These are phyloP conservation scores for Plutella xylostella DNA, from an alignment of 2,888 invertebrate species.

Conservation along the genomic window DNA sequence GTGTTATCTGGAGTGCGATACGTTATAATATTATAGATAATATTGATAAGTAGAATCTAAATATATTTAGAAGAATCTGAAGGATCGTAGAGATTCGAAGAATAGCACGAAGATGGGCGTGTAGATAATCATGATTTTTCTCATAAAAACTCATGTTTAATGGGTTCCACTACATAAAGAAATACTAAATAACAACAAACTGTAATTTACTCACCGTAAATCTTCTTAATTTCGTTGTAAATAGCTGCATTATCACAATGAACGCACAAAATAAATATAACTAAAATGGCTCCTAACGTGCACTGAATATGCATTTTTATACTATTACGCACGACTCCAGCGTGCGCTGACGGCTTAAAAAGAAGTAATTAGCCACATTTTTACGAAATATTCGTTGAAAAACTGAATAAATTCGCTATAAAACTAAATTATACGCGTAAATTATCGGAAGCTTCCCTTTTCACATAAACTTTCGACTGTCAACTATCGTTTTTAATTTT, in stretches of 20 bases:
- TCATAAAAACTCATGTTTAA: too few relatives aligned
- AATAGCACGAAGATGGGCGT: too few relatives aligned
- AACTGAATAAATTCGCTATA: background rate
- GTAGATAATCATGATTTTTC: background rate
- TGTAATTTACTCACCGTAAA: conserved; percentile 47
- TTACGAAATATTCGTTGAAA: conserved; percentile 38
- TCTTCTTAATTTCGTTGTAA: conserved; percentile 63
- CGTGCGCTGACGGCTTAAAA: conserved; percentile 46
- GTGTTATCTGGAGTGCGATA: too few relatives aligned
- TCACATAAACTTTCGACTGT: too few relatives aligned
- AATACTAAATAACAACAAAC: background rate
- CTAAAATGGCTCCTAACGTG: conserved; percentile 68
- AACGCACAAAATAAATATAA: conserved; percentile 68
- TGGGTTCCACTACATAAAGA: background rate
- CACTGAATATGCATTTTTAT: conserved; percentile 60
- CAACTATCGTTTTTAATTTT: too few relatives aligned
- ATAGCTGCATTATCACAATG: conserved; percentile 64
- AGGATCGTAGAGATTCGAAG: too few relatives aligned
- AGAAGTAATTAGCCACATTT: conserved; percentile 56
- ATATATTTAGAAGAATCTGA: too few relatives aligned
- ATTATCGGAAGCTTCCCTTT: background rate
- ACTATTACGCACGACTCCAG: conserved; percentile 42
- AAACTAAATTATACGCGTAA: background rate
- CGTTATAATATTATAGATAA: too few relatives aligned
- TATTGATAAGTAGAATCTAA: too few relatives aligned